Evolutionary conservation across 2,888 invertebrate genomes (phyloP).

Genomic region (Biston betularia): DNA sequence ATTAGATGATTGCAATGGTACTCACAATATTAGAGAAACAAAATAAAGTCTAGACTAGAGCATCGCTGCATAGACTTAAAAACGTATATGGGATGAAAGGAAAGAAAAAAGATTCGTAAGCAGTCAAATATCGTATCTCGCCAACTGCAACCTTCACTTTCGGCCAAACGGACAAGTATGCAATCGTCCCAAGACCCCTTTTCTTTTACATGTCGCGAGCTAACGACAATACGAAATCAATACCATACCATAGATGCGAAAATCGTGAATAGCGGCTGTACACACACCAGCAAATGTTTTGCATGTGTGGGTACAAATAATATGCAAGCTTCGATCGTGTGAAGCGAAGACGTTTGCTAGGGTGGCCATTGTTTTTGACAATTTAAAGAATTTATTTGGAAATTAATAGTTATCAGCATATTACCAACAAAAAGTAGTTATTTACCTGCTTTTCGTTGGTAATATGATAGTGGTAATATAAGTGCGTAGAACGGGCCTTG

Average conservation of each 20-base stretch:
- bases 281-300: constrained; percentile 53
- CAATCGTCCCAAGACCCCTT: constrained; percentile 75
- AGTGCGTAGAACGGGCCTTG: no score
- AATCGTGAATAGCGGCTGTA: constrained; percentile 79
- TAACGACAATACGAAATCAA: constrained; percentile 86
- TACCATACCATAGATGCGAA: constrained; percentile 86
- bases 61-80: background rate
- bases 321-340: constrained; percentile 79
- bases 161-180: constrained; percentile 53
- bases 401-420: background rate
- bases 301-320: constrained; percentile 73
- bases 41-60: no score
- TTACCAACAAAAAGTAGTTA: no score
- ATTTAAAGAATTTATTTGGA: background rate
- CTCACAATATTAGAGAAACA: no score
- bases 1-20: no score
- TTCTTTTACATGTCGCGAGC: constrained; percentile 84
- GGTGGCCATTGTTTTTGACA: constrained; percentile 60
- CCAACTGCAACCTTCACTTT: constrained; percentile 8
- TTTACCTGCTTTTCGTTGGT: no score
- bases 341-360: constrained; percentile 72
- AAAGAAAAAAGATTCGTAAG: background rate
- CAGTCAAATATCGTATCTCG: background rate
- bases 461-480: no score
- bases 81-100: background rate